A percentile compares a stretch with the other conserved stretches of the same genome.
These are phyloP conservation scores for Notothenia coriiceps DNA, from an alignment of 2,113 vertebrate genomes.

Conservation along the genomic window DNA sequence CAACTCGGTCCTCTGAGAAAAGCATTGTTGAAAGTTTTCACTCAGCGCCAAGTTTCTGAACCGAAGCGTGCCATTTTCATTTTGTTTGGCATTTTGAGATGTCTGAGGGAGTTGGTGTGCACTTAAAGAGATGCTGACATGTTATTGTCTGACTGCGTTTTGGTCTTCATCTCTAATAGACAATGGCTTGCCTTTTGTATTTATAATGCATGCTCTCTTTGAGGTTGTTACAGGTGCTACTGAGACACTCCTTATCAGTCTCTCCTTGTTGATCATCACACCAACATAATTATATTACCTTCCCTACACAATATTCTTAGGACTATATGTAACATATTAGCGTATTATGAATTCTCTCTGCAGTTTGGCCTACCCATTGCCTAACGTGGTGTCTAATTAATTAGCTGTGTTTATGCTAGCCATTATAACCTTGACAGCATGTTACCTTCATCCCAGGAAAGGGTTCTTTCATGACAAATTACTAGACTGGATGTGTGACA, in stretches of 20 bases:
- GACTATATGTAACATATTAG: constrained; percentile 52
- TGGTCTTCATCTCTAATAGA: constrained; percentile 82
- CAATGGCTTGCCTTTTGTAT: constrained; percentile 81
- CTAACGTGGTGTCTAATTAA: constrained; percentile 81
- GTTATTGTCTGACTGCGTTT: constrained; percentile 78
- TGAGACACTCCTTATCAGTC: constrained; percentile 66
- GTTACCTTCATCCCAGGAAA: constrained; percentile 78
- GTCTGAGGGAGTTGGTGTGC: constrained; percentile 75
- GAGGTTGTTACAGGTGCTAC: constrained; percentile 81
- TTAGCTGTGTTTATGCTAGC: constrained; percentile 80
- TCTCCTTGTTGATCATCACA: constrained; percentile 68
- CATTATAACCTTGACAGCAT: constrained; percentile 81
- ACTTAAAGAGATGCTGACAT: constrained; percentile 80
- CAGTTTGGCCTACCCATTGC: constrained; percentile 49
- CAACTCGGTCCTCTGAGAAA: constrained; percentile 59
- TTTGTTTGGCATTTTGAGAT: constrained; percentile 79
- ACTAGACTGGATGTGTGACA: constrained; percentile 76
- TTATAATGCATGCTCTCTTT: constrained; percentile 79
- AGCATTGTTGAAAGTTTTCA: constrained; percentile 68
- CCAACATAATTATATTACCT: constrained; percentile 62
- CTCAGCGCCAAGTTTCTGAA: constrained; percentile 64
- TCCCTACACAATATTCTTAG: constrained; percentile 41
- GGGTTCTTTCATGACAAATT: constrained; percentile 82
- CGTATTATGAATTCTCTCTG: constrained; percentile 70
- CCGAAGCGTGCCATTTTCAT: constrained; percentile 78